phyloP scores from a whole-genome alignment of 1,140 invertebrate species.

The Helicorthomorpha holstii region DNA sequence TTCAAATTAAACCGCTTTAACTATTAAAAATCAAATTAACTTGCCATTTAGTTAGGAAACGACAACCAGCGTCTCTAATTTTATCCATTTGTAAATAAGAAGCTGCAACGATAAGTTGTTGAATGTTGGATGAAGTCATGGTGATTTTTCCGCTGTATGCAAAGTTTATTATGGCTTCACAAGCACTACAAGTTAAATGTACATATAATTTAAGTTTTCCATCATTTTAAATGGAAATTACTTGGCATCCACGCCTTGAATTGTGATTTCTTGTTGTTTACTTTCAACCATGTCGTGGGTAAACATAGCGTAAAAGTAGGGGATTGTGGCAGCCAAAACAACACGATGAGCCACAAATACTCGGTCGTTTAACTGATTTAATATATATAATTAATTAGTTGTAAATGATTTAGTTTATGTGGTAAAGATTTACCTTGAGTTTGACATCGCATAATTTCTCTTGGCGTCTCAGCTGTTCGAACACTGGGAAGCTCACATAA shows the following conservation, averaged over 20 bases:
- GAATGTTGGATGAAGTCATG: slow-evolving; percentile 63
- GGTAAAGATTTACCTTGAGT: slow-evolving; percentile 42
- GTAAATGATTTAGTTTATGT: not conserved
- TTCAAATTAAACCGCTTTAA: not conserved
- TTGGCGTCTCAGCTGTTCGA: slow-evolving; percentile 62
- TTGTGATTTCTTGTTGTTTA: slow-evolving; percentile 60
- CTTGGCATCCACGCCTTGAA: slow-evolving; percentile 62
- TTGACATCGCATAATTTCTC: slow-evolving; percentile 77
- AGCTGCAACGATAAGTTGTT: slow-evolving; percentile 69
- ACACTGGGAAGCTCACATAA: slow-evolving; percentile 50
- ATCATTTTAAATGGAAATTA: slow-evolving; percentile 25
- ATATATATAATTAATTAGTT: not conserved
- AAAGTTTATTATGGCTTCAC: slow-evolving; percentile 71
- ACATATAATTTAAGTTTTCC: not conserved
- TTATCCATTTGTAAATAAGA: slow-evolving; percentile 64
- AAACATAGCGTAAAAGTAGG: slow-evolving; percentile 87
- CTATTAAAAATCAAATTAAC: not conserved
- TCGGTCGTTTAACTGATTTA: slow-evolving; percentile 50
- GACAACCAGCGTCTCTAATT: slow-evolving; percentile 68
- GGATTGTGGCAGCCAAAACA: slow-evolving; percentile 68
- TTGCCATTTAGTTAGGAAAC: slow-evolving; percentile 56
- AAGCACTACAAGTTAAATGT: slow-evolving; percentile 34
- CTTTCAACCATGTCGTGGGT: slow-evolving; percentile 74
- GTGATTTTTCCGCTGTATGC: slow-evolving; percentile 65
- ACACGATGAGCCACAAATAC: slow-evolving; percentile 67